Base-by-base conservation (phyloP, 1,140 invertebrate genomes). In the Eubasilissa regina region DNA sequence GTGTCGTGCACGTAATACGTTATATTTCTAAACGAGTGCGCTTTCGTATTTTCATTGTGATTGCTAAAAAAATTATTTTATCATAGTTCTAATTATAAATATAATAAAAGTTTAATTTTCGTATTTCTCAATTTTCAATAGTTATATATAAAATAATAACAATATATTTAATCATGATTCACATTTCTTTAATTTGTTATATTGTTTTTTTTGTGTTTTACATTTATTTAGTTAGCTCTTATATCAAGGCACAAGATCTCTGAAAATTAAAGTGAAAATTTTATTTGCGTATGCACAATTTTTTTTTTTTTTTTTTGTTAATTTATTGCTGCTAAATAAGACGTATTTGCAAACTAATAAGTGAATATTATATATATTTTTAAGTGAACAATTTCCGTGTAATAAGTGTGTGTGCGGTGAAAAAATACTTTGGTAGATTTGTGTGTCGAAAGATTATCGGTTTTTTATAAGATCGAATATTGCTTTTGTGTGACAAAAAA, bases 41-140 rank as follows among this genome's bases (percentile, higher is more conserved):
- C 35, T 64, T 64, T 64, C 35, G 60, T 64, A 64, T 64, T 64
- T 43, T 64, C 35, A 35, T 64, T 64, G 60, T 64, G 60, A 64
- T 64, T 43, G 60, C 21, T 25, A 64, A 64, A 64, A 35, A 25
- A 7, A 64, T 44, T n/a, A 25, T 64, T 64, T 43, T 21, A 64
- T 13, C 13, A 35, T 25, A 64, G 17, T 64, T 64, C 35, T 64
- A 64, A n/a, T 64, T 51, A 51, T 51, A 13, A 3, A 51, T 13
- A 4, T 4, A 51, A 51, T 51, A 13, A 8, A 15, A 51, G 8
- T 12, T 8, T 51, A 51, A 13, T 51, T 15, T 51, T 3, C n/a
- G 11, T 8, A 13, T 8, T 51, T 15, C 8, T 4, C 25, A 35
- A 6, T 35, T 35, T 35, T 51, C 48, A 8, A 51, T n/a, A n/a